phyloP scores from a whole-genome alignment of 2,888 invertebrate genomes.

The Adelognathus sp. region DNA sequence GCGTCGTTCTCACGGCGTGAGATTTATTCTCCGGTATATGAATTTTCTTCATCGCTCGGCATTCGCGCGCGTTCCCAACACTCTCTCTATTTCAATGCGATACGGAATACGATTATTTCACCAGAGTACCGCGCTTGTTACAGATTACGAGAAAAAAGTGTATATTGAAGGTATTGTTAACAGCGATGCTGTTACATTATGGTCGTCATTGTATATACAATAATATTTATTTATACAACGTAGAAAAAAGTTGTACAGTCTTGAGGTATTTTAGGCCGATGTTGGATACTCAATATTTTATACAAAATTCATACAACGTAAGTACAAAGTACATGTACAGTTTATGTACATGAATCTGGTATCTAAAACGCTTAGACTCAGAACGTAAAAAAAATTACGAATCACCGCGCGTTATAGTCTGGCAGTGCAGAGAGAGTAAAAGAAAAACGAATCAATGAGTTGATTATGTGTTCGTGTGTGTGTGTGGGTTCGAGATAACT shows the following conservation, averaged over 20 bases:
- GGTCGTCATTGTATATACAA: background rate
- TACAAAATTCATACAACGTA: background rate
- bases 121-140: background rate
- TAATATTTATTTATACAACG: slow-evolving; percentile 10
- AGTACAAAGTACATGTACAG: background rate
- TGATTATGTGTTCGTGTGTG: background rate
- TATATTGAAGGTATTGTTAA: background rate
- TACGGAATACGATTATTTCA: slow-evolving; percentile 34
- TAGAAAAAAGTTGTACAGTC: slow-evolving; percentile 12
- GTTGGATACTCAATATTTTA: slow-evolving; percentile 12
- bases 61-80: slow-evolving; percentile 29
- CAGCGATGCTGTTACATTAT: background rate
- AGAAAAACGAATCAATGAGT: background rate
- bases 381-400: background rate
- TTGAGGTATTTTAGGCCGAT: background rate
- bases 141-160: background rate
- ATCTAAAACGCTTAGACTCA: background rate
- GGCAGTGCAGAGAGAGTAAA: background rate
- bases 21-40: slow-evolving; percentile 45
- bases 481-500: background rate
- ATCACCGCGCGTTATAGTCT: background rate
- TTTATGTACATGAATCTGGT: background rate
- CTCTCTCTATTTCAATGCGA: slow-evolving; percentile 43
- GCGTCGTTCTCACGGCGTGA: slow-evolving; percentile 40
- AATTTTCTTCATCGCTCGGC: slow-evolving; percentile 37